Conservation (phyloP, 2,113 vertebrate genomes). For the Catharus fuscescens region DNA sequence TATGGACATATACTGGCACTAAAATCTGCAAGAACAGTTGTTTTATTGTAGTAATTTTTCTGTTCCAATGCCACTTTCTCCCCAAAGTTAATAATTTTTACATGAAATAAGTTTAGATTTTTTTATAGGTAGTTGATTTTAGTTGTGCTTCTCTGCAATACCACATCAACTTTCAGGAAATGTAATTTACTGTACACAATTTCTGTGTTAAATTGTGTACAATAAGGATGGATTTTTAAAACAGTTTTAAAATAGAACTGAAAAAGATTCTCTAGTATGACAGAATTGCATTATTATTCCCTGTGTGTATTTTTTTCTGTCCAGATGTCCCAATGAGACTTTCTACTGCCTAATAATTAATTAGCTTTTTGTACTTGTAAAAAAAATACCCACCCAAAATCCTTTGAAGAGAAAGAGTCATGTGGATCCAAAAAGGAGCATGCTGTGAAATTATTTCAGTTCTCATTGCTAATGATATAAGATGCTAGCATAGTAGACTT, state of each 20-base stretch:
- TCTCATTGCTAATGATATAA: background rate
- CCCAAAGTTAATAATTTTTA: background rate
- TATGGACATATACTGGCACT: background rate
- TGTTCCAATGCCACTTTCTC: background rate
- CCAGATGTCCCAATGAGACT: background rate
- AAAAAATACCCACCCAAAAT: background rate
- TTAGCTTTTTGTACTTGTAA: slow-evolving; percentile 34
- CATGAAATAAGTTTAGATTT: background rate
- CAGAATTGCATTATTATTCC: slow-evolving; percentile 26
- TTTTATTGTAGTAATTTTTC: background rate
- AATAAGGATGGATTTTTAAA: background rate
- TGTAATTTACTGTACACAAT: background rate
- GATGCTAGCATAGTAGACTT: background rate
- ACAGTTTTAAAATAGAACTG: background rate
- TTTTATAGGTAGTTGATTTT: background rate
- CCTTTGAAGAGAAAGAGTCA: slow-evolving; percentile 27
- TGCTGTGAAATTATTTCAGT: slow-evolving; percentile 39
- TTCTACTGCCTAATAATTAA: slow-evolving; percentile 47
- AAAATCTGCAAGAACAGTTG: background rate
- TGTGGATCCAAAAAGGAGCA: background rate
- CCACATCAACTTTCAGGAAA: background rate
- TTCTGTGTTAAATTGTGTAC: background rate
- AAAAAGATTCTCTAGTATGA: background rate
- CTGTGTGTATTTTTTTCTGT: background rate
- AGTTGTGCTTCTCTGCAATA: background rate